Conservation (phyloP, 2,113 vertebrate species). For the Scophthalmus maximus region DNA sequence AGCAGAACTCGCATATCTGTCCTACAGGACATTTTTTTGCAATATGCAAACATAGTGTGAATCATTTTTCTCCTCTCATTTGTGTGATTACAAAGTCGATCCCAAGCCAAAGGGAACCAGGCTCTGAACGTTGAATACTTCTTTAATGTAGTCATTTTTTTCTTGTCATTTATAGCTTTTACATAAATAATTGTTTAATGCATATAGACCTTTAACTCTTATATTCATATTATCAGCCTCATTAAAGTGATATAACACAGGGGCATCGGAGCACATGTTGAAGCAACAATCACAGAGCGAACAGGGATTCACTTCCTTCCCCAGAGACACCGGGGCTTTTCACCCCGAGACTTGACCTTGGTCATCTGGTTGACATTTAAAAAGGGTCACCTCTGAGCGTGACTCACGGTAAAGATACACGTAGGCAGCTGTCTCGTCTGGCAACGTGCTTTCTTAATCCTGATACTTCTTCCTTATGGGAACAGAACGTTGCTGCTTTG, state of each 20-base stretch:
- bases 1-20: neutral
- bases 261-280: neutral
- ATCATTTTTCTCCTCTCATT: too few relatives aligned
- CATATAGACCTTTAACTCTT: too few relatives aligned
- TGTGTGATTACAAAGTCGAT: too few relatives aligned
- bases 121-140: too few relatives aligned
- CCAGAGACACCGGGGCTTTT: slow-evolving; percentile 11
- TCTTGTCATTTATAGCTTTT: too few relatives aligned
- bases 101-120: too few relatives aligned
- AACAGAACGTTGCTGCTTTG: neutral
- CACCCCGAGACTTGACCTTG: slow-evolving; percentile 17
- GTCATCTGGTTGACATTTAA: slow-evolving; percentile 10
- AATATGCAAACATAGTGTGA: too few relatives aligned
- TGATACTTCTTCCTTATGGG: neutral
- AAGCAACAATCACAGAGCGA: neutral
- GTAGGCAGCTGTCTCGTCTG: neutral
- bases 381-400: neutral
- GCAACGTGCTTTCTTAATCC: neutral
- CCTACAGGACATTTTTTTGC: too few relatives aligned
- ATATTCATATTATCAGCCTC: neutral
- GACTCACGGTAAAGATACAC: neutral
- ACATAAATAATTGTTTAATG: too few relatives aligned
- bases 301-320: neutral
- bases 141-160: too few relatives aligned
- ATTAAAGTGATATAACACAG: neutral